Evolutionary conservation across 2,113 vertebrate genomes (phyloP).

Genomic region (Halichoerus grypus): DNA sequence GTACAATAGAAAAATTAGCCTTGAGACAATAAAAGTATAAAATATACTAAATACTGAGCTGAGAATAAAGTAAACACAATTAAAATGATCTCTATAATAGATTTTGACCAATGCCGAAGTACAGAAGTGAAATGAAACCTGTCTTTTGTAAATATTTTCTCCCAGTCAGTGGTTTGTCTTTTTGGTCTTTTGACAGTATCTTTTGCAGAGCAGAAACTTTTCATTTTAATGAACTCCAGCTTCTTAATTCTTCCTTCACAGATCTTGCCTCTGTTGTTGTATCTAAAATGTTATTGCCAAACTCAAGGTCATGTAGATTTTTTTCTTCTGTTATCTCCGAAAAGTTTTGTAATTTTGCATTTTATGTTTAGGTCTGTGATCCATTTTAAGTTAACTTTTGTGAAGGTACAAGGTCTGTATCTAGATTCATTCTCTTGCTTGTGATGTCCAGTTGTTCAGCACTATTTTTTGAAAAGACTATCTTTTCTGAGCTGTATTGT

Average conservation of each 20-base stretch:
- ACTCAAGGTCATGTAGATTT: neutral
- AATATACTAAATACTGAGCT: conserved; percentile 27
- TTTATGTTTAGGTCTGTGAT: neutral
- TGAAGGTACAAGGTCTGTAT: neutral
- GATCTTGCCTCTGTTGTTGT: neutral
- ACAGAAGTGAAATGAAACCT: conserved; percentile 17
- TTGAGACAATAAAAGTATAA: neutral
- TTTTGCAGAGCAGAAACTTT: neutral
- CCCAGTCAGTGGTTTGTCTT: neutral
- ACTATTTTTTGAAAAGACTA: neutral
- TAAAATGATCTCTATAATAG: neutral
- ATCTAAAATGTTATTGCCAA: neutral
- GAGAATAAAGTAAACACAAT: neutral
- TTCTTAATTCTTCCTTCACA: neutral
- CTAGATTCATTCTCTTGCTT: neutral
- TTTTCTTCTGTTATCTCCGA: neutral
- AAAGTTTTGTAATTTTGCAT: neutral
- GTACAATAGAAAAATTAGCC: neutral
- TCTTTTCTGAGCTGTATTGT: neutral
- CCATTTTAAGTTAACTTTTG: neutral
- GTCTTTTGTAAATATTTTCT: conserved; percentile 8
- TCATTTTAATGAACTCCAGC: neutral
- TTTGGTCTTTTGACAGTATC: neutral
- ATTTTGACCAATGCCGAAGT: neutral
- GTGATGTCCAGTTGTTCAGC: neutral